These are phyloP conservation scores for Crematogaster levior DNA, from an alignment of 2,888 invertebrate genomes.

Conservation along the genomic window DNA sequence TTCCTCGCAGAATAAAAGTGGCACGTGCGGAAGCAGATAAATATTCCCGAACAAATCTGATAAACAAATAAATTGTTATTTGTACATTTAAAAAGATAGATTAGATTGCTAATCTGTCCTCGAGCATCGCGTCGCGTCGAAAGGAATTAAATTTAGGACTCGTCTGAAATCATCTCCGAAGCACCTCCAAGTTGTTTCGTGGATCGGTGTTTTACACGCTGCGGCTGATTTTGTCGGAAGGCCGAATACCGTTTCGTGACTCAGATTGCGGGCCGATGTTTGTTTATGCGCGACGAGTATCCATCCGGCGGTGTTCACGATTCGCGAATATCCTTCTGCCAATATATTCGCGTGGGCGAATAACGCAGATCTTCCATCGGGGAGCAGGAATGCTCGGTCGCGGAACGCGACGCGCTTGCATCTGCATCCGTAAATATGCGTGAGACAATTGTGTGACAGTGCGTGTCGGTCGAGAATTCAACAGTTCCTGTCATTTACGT, in stretches of 20 bases:
- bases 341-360: conserved; percentile 21
- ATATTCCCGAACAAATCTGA: not conserved
- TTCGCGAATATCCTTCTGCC: conserved; percentile 34
- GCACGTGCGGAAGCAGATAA: no score
- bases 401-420: conserved; percentile 26
- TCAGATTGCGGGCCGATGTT: conserved; percentile 43
- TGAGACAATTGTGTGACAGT: conserved; percentile 58
- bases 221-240: conserved; percentile 37
- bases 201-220: not conserved
- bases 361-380: conserved; percentile 22
- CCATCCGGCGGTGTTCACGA: conserved; percentile 36
- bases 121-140: not conserved
- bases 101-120: not conserved
- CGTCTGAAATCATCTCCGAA: not conserved
- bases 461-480: conserved; percentile 28
- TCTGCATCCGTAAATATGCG: conserved; percentile 45
- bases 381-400: conserved; percentile 36
- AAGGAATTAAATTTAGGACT: conserved; percentile 6
- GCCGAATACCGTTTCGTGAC: conserved; percentile 50
- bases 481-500: conserved; percentile 49
- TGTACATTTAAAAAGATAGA: not conserved
- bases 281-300: conserved; percentile 56
- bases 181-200: not conserved
- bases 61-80: not conserved
- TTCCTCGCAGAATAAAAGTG: not conserved